A percentile compares a stretch with the other conserved stretches of the same genome.
These are phyloP conservation scores for Chaetura pelagica DNA, from an alignment of 2,113 vertebrate genomes.

Conservation along the genomic window DNA sequence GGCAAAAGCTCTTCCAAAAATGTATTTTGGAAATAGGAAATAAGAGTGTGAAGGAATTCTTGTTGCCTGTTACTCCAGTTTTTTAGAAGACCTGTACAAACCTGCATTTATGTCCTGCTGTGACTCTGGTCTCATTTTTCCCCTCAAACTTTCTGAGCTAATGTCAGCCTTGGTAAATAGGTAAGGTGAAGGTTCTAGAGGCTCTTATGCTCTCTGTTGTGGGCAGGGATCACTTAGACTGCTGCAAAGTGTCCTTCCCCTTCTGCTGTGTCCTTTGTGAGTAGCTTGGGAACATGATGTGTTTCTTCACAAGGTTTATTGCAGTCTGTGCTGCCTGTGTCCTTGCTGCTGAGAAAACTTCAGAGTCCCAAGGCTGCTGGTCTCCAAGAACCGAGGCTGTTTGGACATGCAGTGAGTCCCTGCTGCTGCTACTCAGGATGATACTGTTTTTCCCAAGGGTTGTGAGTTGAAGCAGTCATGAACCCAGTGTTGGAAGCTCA, in stretches of 20 bases:
- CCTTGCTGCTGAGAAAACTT: neutral
- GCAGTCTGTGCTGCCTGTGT: neutral
- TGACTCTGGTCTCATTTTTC: neutral
- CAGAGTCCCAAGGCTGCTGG: neutral
- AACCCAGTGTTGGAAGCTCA: neutral
- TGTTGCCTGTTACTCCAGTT: neutral
- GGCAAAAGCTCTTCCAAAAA: neutral
- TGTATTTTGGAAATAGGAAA: neutral
- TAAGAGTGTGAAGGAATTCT: neutral
- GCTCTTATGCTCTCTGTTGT: neutral
- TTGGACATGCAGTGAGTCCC: fast-evolving
- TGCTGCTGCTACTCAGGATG: fast-evolving
- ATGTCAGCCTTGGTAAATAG: neutral
- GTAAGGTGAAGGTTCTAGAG: neutral
- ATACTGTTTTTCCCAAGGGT: neutral
- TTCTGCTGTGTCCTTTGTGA: fast-evolving
- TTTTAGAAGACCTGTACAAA: neutral
- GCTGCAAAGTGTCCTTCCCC: neutral
- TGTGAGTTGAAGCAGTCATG: fast-evolving
- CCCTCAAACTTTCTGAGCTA: neutral
- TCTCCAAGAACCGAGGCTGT: neutral
- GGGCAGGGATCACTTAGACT: neutral
- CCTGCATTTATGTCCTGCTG: neutral
- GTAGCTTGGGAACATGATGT: neutral
- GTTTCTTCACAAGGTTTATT: neutral